phyloP scores from a whole-genome alignment of 2,888 invertebrate genomes.

The Callosobruchus maculatus region DNA sequence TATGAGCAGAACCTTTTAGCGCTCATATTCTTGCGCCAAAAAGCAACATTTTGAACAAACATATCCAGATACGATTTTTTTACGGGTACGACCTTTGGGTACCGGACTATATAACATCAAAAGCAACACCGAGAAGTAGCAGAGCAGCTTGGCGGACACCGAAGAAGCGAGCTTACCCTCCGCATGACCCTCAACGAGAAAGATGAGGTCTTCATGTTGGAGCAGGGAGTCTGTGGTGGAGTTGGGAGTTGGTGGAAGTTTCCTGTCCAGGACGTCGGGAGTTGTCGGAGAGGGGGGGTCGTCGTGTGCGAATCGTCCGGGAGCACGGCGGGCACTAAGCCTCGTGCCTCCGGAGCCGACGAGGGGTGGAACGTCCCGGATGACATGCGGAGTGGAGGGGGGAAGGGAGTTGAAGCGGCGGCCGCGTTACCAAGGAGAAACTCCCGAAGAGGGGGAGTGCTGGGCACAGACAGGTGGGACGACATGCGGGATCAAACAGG shows the following conservation, averaged over 20 bases:
- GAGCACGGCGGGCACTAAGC: constrained; percentile 8
- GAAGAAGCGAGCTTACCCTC: constrained; percentile 58
- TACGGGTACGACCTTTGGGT: no score
- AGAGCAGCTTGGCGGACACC: constrained; percentile 16
- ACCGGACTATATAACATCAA: not conserved
- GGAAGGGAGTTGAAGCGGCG: no score
- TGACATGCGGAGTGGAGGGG: not conserved
- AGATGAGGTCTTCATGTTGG: constrained; percentile 73
- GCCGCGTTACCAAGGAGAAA: not conserved
- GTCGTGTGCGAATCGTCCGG: constrained; percentile 3
- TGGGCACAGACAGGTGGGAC: not conserved
- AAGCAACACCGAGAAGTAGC: not conserved
- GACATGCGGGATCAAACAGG: not conserved
- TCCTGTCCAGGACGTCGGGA: constrained; percentile 16
- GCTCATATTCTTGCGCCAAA: not conserved
- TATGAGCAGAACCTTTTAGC: no score
- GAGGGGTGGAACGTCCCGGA: not conserved
- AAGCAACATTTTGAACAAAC: not conserved
- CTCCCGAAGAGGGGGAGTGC: not conserved
- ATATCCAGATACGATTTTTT: not conserved
- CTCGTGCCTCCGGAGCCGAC: not conserved
- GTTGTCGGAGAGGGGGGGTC: constrained; percentile 6
- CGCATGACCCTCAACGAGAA: constrained; percentile 75
- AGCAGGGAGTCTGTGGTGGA: constrained; percentile 5
- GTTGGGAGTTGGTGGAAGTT: constrained; percentile 8